Percentiles rank a stretch among this genome's conserved stretches.
Conservation (phyloP, 2,113 vertebrate genomes). For the Potamarius usumacintae region DNA sequence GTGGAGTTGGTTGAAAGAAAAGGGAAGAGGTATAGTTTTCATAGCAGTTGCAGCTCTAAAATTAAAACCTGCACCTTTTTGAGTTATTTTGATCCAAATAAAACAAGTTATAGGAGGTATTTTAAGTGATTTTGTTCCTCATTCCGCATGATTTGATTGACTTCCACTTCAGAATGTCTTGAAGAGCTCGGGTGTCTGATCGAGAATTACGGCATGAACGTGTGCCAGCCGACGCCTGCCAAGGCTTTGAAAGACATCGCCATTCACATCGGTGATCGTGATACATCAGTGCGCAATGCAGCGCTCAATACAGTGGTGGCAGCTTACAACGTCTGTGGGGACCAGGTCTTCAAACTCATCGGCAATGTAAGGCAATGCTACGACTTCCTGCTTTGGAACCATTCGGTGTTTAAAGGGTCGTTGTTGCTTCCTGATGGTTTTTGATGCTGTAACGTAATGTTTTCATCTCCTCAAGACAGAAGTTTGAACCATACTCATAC, state of each 20-base stretch:
- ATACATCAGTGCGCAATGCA: conserved; percentile 94
- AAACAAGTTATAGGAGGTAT: background rate
- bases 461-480: background rate
- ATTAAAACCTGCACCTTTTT: background rate
- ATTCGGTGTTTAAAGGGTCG: background rate
- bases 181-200: conserved; percentile 95
- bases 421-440: background rate
- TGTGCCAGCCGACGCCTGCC: conserved; percentile 92
- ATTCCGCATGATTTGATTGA: background rate
- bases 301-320: conserved; percentile 94
- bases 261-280: conserved; percentile 90
- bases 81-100: background rate
- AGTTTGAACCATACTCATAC: background rate
- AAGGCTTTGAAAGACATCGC: conserved; percentile 97
- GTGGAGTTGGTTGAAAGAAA: background rate
- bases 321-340: conserved; percentile 92
- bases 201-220: conserved; percentile 93
- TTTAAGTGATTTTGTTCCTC: background rate
- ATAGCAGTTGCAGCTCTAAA: background rate
- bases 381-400: background rate
- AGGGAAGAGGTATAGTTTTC: background rate
- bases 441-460: background rate
- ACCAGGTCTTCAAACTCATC: conserved; percentile 97
- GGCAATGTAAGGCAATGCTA: conserved; percentile 83
- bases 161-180: conserved; percentile 83